Base-by-base conservation (phyloP, 2,797 vertebrate species). In the Melanotaenia boesemani region DNA sequence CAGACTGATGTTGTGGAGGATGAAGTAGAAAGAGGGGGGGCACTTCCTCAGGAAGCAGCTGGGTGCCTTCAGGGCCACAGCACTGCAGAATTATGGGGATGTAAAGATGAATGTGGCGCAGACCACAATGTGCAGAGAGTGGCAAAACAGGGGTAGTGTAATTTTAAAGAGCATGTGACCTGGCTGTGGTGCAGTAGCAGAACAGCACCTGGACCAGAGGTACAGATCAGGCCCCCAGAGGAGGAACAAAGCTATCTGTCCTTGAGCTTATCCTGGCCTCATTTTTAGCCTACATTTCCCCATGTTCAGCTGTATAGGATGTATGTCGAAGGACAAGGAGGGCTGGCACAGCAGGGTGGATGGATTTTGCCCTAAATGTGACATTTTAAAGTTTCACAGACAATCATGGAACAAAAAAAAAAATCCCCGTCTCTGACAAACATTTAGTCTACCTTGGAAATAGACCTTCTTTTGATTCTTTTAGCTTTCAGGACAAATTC, bases 1-100 rank as follows among this genome's bases (percentile, higher is more conserved):
- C 39, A 52, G 70, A 18, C 37, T 39, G 70, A 22, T 69, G 82
- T 80, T 88, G 81, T 80, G 81, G 75, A 70, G 88, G 74, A 70
- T 69, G 52, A 72, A 50, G 22, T 61, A 65, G 83, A 70, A 16
- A 28, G 58, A 20, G 24, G 77, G 88, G 85, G 83, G 77, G 83
- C 52, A 88, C 87, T 93, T 94, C 91, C 91, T 93, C 83, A 93
- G 91, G 92, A 94, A 92, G 91, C 93, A 93, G 91, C 92, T 93
- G 92, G 88, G 79, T 82, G 89, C 86, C 90, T 91, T 80, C 82
- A 86, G 88, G 88, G 74, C 72, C 67, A 37, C 75, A 76, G 82
- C 72, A 20, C 74, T 72, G 72, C 83, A 85, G 83, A 88, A 86
- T 91, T 89, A 88, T 63, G 86, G 84, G 71, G 83, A 89, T 80